These are phyloP conservation scores for Antheraea pernyi DNA, from an alignment of 1,140 invertebrate genomes.

Conservation along the genomic window DNA sequence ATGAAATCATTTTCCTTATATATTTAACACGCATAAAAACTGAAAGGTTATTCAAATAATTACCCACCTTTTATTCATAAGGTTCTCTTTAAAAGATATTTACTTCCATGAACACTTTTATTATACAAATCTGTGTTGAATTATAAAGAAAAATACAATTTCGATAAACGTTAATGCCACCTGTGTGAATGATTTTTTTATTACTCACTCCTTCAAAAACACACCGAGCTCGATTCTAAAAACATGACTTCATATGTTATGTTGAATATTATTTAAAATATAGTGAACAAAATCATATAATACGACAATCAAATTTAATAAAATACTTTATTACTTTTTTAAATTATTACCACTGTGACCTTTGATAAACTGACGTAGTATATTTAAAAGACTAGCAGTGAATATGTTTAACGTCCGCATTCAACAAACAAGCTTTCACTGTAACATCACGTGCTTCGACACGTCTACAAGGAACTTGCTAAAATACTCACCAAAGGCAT, in stretches of 20 bases:
- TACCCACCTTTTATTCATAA: background rate
- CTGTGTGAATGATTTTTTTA: background rate
- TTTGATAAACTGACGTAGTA: background rate
- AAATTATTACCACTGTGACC: background rate
- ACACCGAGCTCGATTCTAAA: background rate
- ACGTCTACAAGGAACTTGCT: conserved; percentile 6
- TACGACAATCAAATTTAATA: no score
- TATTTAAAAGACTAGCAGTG: background rate
- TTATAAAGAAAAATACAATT: background rate
- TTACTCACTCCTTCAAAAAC: background rate
- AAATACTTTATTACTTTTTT: background rate
- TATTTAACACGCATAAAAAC: background rate
- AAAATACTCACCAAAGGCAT: background rate
- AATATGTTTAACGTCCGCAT: background rate
- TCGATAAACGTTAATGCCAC: background rate
- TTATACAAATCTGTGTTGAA: background rate
- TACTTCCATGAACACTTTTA: background rate
- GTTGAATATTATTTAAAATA: no score
- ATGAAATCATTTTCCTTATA: conserved; percentile 8
- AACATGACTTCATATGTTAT: no score
- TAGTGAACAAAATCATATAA: no score
- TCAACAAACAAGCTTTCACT: conserved; percentile 4
- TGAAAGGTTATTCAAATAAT: background rate
- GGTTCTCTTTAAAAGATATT: background rate
- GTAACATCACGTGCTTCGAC: conserved; percentile 1